Evolutionary conservation across 30 jellyfish, hydroid and myxozoan genomes (phyloP).

Genomic region (Mastigias papua): DNA sequence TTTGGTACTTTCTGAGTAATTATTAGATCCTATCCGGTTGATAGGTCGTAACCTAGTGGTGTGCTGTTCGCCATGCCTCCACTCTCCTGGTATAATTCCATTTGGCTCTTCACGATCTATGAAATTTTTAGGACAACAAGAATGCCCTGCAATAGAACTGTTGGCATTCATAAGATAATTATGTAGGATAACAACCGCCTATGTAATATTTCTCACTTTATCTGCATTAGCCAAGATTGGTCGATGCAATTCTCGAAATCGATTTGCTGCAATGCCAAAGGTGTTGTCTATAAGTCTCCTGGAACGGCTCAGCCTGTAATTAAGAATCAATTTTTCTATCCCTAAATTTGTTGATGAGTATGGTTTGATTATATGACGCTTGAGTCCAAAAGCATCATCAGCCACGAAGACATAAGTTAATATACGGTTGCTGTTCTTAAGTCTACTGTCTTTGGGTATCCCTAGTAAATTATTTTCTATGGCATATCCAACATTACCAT

Average conservation of each 20-base stretch:
- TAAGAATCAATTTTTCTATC: slow-evolving; percentile 7
- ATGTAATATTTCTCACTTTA: slow-evolving; percentile 30
- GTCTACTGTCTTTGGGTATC: slow-evolving; percentile 28
- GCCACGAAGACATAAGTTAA: slow-evolving; percentile 40
- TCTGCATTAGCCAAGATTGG: slow-evolving; percentile 46
- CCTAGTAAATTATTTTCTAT: slow-evolving; percentile 43
- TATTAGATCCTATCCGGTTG: slow-evolving; percentile 25
- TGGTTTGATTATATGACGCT: slow-evolving; percentile 60
- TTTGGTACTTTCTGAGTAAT: slow-evolving; percentile 57
- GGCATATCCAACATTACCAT: slow-evolving; percentile 55
- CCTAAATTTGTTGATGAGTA: slow-evolving; percentile 22
- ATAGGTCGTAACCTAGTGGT: slow-evolving; percentile 17
- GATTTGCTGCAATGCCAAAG: slow-evolving; percentile 54
- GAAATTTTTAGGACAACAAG: slow-evolving; percentile 27
- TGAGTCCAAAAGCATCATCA: slow-evolving; percentile 58
- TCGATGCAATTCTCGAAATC: slow-evolving; percentile 40
- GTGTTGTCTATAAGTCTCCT: slow-evolving; percentile 54
- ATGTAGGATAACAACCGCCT: slow-evolving; percentile 72
- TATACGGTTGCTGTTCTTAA: slow-evolving; percentile 2
- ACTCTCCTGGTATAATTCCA: slow-evolving; percentile 39
- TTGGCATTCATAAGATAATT: slow-evolving; percentile 35
- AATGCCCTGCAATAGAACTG: not conserved
- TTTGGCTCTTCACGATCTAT: slow-evolving; percentile 50
- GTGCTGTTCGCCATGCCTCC: slow-evolving; percentile 40
- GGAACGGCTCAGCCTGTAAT: slow-evolving; percentile 55